Base-by-base conservation (phyloP, 2,797 vertebrate genomes). In the Scleropages formosus region DNA sequence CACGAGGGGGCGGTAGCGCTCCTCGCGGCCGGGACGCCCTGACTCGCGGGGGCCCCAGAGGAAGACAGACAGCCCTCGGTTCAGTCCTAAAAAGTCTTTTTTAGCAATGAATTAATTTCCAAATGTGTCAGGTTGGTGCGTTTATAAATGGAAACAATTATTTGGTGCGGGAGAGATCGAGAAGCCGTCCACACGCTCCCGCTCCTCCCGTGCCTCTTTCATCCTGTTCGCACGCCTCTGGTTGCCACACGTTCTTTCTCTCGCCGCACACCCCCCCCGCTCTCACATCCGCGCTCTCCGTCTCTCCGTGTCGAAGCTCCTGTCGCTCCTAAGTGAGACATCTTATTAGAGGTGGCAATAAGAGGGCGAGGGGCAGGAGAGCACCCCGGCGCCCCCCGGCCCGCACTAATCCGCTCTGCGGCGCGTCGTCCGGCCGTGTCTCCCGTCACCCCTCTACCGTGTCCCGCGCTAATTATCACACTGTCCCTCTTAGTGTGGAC, bases 31-130 rank as follows among this genome's bases (percentile, higher is more conserved):
- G 16, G 68, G 24, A 22, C 56, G 49, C 49, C 31, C 68, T 20
- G 24, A 70, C 47, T 70, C 18, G 13, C 39, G 22, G 27, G 13
- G 68, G 22, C 68, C 47, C 68, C 47, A 53, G 68, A 70, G 68
- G 68, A 46, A 70, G 47, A 27, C 20, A 18, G 15, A 27, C 49
- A 27, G 49, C 13, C 49, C 47, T 70, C 24, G 3, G 68, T 70
- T 22, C 68, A 27, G 22, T 70, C 68, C 49, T 12, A 70, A 70
- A 70, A 70, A 56, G 68, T 70, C 68, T 53, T 53, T 70, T 70
- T 70, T 70, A 70, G 68, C 68, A 70, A 53, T 53, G 22, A 70
- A 70, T 70, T 70, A 70, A 70, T 70, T 47, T 56, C 51, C 68
- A 70, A 70, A 70, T 70, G 68, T 70, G 68, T 70, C 68, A 70